phyloP scores from a whole-genome alignment of 2,797 vertebrate species.

The Arctocebus calabarensis region DNA sequence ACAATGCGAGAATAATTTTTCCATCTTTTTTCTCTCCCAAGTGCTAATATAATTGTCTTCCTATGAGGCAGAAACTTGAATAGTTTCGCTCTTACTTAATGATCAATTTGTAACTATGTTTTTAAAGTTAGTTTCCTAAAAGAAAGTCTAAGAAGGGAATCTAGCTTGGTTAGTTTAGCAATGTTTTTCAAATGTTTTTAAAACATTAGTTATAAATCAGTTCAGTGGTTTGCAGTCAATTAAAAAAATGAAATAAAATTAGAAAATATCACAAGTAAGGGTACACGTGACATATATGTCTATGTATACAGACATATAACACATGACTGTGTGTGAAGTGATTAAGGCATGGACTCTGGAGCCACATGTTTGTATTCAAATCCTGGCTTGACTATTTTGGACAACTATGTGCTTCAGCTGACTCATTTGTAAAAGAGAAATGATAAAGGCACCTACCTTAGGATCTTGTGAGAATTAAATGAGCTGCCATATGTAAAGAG shows the following conservation, averaged over 20 bases:
- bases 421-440: background rate
- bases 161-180: background rate
- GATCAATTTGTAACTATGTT: background rate
- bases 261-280: background rate
- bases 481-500: background rate
- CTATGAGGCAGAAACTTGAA: background rate
- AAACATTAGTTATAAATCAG: background rate
- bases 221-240: background rate
- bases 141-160: slow-evolving; percentile 1
- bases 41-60: background rate
- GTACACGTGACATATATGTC: background rate
- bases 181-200: background rate
- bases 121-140: slow-evolving; percentile 5
- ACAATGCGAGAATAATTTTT: background rate
- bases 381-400: background rate
- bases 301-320: background rate
- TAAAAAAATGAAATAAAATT: background rate
- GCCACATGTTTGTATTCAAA: background rate
- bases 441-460: background rate
- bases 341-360: background rate
- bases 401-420: background rate
- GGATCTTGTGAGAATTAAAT: background rate
- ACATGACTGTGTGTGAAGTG: background rate
- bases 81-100: background rate
- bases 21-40: background rate